Conservation (phyloP, 2,113 vertebrate genomes). For the Hippocampus guttulatus region DNA sequence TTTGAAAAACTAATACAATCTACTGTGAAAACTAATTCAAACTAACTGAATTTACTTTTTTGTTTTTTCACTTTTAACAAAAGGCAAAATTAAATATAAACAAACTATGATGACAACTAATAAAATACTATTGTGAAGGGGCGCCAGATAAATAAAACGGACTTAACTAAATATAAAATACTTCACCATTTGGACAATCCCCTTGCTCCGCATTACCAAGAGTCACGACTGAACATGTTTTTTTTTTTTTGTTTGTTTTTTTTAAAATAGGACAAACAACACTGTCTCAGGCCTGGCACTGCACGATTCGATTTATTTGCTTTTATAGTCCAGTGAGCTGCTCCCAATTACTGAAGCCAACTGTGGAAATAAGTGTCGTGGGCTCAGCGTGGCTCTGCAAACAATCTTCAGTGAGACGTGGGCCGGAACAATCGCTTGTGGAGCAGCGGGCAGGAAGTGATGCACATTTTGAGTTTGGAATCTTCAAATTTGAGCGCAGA, state of each 20-base stretch:
- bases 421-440: constrained; percentile 52
- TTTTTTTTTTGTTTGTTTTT: neutral
- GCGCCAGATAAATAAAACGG: neutral
- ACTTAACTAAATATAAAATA: neutral
- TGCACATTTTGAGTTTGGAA: constrained; percentile 17
- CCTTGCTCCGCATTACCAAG: neutral
- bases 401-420: constrained; percentile 47
- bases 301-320: constrained; percentile 45
- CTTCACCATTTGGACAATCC: neutral
- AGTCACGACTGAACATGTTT: neutral
- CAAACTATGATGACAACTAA: too few relatives aligned
- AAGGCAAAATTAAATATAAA: too few relatives aligned
- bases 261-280: constrained; percentile 18
- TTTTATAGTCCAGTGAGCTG: constrained; percentile 50
- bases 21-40: too few relatives aligned
- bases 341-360: constrained; percentile 55
- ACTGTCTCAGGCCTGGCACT: constrained; percentile 38
- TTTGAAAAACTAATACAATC: too few relatives aligned
- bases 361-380: constrained; percentile 52
- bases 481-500: neutral
- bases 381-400: constrained; percentile 39
- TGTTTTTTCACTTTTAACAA: too few relatives aligned
- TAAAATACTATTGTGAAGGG: neutral
- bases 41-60: too few relatives aligned
- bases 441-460: constrained; percentile 13